Base-by-base conservation (phyloP, 2,797 vertebrate species). In the Kryptopterus vitreolus region DNA sequence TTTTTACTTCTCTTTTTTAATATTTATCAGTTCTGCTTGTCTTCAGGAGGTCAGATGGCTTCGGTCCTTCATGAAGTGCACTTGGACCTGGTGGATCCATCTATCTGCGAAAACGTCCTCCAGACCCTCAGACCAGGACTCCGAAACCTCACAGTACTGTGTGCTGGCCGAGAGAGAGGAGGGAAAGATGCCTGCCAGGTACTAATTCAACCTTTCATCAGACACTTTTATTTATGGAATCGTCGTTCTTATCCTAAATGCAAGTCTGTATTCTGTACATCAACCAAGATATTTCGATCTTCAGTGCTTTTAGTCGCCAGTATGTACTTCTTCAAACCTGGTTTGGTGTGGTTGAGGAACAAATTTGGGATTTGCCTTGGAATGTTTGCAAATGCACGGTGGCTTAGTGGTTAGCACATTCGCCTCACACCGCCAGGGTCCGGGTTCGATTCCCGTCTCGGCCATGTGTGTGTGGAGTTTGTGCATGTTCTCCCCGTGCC, bases 111-210 rank as follows among this genome's bases (percentile, higher is more conserved):
- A 58, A 29, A 88, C 35, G 89, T 91, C 33, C 90, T 96, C 26
- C 85, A 91, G 79, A 91, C 89, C 7, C 80, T 95, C 63, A 91
- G 81, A 84, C 91, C 89, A 31, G 89, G 88, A 5, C 72, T 89
- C 57, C 84, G 79, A 3, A 89, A 88, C 48, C 86, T 88, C 74
- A 96, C 95, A 0, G 88, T 94, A 20, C 78, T 96, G 65, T 97
- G 96, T 88, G 95, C 96, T 18, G 96, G 95, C 15, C 95, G 94
- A 71, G 94, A 96, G 69, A 89, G 87, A 69, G 96, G 95, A 83
- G 95, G 93, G 5, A 92, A 80, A 86, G 96, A 96, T 55, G 94
- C 95, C 15, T 98, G 96, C 81, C 95, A 96, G 94, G 96, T 96
- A 86, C 26, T 4, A 59, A 26, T 0, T 26, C 33, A 13, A 31